Evolutionary conservation across 2,888 invertebrate genomes (phyloP), one percentile per base, ranked within the genome.

Genomic region (Caenorhabditis virilis): DNA sequence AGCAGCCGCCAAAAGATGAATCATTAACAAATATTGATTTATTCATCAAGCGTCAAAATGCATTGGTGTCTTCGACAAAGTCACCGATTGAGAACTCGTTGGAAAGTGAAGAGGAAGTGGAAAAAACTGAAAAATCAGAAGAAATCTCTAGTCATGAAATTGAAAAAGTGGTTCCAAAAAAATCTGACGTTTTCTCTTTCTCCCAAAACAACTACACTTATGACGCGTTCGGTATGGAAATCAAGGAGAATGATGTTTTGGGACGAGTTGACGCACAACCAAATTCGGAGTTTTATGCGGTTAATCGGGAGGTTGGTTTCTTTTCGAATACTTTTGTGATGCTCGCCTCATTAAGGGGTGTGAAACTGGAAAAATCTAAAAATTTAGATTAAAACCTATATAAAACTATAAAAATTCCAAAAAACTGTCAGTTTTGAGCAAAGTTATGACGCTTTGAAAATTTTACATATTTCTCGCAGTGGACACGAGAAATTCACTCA

Each of bases 261-360:
- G 73, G 73, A 47, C 35, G 51, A 57, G 70, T 73, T 3, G 65
- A 60, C 9, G 73, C 73, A 1, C 33, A 43, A 2, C 72, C 72
- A 9, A 62, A 64, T 36, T 48, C 63, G 2, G 62, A 73, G 27
- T 64, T 69, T 48, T 73, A 69, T 41, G 73, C 68, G 0, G 46
- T 73, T 20, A 70, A 70, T 48, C 49, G 68, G 50, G 58, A 67
- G 53, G 70, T 70, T 13, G 13, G 39, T 1, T 38, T 20, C 13
- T 30, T 30, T 30, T 6, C 6, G 7, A 30, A 9, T 30, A 9
- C 30, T 30, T 30, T 30, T 7, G 30, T 30, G 30, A 13, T 30
- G 7, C 13, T 30, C 13, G 7, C 13, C 9, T 7, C 30, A 13
- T 13, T 13, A 30, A 30, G 13, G 30, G 7, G 7, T 30, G 30